These are phyloP conservation scores for Keiferia lycopersicella DNA, from an alignment of 2,888 invertebrate species.

Conservation along the genomic window DNA sequence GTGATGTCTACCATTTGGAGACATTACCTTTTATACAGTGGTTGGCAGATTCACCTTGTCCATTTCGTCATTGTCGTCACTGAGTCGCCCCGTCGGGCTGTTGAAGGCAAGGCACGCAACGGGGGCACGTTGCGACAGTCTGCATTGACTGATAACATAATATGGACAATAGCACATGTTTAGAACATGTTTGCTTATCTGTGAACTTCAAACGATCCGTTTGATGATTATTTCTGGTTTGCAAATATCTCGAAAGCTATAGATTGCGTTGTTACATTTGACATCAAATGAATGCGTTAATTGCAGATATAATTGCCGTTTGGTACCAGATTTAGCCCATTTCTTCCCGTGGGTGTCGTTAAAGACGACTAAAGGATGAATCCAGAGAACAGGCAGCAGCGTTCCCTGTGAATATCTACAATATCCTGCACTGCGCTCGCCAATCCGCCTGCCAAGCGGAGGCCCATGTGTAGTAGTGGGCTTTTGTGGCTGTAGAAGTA, in stretches of 20 bases:
- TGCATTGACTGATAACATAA: slow-evolving; percentile 51
- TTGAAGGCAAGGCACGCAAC: slow-evolving; percentile 69
- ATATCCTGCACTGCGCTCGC: too few species aligned
- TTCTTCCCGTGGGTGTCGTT: too few species aligned
- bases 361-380: too few species aligned
- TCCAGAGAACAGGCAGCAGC: too few species aligned
- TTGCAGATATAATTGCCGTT: too few species aligned
- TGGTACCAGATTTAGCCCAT: too few species aligned
- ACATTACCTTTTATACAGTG: slow-evolving; percentile 75
- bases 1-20: slow-evolving; percentile 59
- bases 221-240: neutral
- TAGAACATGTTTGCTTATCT: slow-evolving; percentile 2
- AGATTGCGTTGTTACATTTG: neutral
- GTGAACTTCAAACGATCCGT: neutral
- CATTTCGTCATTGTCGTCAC: slow-evolving; percentile 61
- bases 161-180: slow-evolving; percentile 13
- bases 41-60: slow-evolving; percentile 74
- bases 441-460: too few species aligned
- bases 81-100: slow-evolving; percentile 42
- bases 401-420: too few species aligned
- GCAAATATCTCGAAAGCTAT: neutral
- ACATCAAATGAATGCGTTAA: neutral
- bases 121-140: slow-evolving; percentile 65
- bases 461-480: too few species aligned
- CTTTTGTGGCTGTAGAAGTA: too few species aligned